These are phyloP conservation scores for Zaprionus capensis DNA, from an alignment of 1,140 invertebrate species.

Conservation along the genomic window DNA sequence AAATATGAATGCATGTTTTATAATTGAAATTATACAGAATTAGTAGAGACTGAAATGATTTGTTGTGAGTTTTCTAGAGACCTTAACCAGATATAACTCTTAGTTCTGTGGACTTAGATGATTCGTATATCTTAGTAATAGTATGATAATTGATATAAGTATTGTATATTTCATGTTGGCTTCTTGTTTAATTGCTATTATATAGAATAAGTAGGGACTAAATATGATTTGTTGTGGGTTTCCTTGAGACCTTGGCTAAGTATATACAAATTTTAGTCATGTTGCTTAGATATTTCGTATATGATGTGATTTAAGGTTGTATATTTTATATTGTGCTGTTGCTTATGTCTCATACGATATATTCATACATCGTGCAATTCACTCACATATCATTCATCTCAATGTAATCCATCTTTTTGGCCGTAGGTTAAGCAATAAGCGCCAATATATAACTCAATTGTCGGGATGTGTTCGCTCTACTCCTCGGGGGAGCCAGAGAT, in stretches of 20 bases:
- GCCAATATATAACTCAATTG: background rate
- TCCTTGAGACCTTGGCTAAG: no score
- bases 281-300: no score
- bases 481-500: background rate
- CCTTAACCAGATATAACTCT: no score
- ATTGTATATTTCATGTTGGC: no score
- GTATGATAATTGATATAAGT: no score
- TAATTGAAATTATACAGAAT: background rate
- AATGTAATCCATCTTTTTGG: background rate
- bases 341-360: background rate
- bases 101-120: no score
- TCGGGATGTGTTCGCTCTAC: background rate
- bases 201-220: background rate
- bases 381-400: background rate
- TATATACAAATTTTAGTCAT: no score
- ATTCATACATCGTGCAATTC: background rate
- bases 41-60: background rate
- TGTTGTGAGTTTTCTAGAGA: background rate
- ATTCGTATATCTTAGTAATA: background rate
- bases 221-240: no score
- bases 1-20: no score
- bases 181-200: background rate
- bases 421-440: conserved; percentile 3
- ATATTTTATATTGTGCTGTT: no score
- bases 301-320: no score